These are phyloP conservation scores for Bombus breviceps DNA, from an alignment of 1,140 invertebrate genomes.

Conservation along the genomic window DNA sequence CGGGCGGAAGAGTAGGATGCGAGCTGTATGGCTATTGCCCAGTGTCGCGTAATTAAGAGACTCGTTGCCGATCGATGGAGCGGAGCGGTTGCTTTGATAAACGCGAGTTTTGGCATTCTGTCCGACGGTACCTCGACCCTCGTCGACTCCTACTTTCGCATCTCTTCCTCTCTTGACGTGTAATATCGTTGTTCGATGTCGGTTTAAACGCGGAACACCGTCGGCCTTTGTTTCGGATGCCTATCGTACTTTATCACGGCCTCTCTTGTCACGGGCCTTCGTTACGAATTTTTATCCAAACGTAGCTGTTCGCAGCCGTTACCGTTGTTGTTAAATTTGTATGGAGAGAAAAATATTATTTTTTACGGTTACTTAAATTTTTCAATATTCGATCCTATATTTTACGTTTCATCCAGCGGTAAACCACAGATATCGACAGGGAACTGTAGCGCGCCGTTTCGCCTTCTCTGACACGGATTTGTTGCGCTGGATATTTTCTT, in stretches of 20 bases:
- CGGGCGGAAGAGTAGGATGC: not conserved
- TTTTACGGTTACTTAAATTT: not conserved
- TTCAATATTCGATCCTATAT: not conserved
- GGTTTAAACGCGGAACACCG: not conserved
- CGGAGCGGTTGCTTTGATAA: not conserved
- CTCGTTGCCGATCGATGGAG: constrained; percentile 19
- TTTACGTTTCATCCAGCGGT: not conserved
- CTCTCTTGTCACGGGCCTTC: too few species aligned
- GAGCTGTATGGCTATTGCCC: not conserved
- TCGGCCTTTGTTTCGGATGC: not conserved
- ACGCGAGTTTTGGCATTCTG: not conserved
- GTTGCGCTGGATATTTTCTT: not conserved
- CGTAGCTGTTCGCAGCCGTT: not conserved
- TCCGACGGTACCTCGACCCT: not conserved
- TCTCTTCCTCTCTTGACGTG: not conserved
- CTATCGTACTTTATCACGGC: not conserved
- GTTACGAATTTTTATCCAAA: not conserved
- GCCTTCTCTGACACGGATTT: not conserved
- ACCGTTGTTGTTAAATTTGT: not conserved
- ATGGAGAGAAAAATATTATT: not conserved
- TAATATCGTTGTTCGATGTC: constrained; percentile 1
- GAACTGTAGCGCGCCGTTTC: not conserved
- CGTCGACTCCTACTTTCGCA: not conserved
- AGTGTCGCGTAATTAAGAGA: constrained; percentile 18
- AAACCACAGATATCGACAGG: too few species aligned